These are phyloP conservation scores for Pomatostomus ruficeps DNA, from an alignment of 2,113 vertebrate genomes.

Conservation along the genomic window DNA sequence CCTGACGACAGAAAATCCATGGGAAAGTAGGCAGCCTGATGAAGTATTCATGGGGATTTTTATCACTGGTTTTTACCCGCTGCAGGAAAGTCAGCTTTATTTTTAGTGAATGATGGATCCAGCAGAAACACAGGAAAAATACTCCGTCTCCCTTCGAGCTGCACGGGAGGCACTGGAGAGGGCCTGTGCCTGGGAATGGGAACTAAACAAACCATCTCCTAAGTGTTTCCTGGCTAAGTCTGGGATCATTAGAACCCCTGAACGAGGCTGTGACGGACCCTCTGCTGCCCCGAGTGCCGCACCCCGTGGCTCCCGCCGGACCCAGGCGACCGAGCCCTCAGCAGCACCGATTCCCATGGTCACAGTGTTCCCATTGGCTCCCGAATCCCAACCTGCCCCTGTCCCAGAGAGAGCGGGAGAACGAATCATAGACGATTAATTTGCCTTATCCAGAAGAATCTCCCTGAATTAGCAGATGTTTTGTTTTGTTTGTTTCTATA, in stretches of 20 bases:
- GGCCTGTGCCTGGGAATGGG: neutral
- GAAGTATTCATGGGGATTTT: slow-evolving; percentile 14
- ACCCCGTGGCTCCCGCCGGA: fast-evolving
- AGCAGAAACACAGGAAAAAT: neutral
- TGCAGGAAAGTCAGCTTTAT: neutral
- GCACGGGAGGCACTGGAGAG: fast-evolving
- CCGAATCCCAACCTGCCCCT: neutral
- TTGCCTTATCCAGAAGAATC: neutral
- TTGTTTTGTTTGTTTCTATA: neutral
- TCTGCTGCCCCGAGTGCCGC: neutral
- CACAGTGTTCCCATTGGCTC: fast-evolving
- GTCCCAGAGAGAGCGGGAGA: neutral
- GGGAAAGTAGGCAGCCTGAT: neutral
- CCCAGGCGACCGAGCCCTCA: fast-evolving
- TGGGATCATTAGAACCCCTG: neutral
- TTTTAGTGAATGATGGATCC: neutral
- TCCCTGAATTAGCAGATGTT: slow-evolving; percentile 30
- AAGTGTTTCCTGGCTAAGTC: neutral
- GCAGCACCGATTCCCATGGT: fast-evolving
- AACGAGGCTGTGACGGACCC: neutral
- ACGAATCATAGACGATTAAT: neutral
- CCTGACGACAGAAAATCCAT: slow-evolving; percentile 13
- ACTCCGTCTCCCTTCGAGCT: neutral
- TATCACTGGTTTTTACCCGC: neutral
- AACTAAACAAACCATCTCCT: neutral